Evolutionary conservation across 2,888 invertebrate species (phyloP), one percentile per base, ranked within the genome.

Genomic region (Pseudococcus viburni): DNA sequence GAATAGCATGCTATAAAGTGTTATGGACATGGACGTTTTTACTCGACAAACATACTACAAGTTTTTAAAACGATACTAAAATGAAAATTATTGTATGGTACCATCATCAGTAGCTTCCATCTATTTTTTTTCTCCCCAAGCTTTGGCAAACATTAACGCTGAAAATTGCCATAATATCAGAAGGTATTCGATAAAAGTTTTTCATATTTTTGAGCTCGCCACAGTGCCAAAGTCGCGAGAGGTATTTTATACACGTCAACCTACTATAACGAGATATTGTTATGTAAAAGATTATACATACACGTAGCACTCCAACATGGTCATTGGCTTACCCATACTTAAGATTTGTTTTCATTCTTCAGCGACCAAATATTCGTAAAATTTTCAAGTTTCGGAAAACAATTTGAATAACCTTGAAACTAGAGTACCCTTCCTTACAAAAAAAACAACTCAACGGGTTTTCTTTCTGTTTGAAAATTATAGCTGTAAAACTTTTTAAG

Each of bases 11-110:
- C 73, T 33, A 73, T 73, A 73, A 73, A 73, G 73, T 73, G 33
- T 73, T 73, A 73, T 73, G 73, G 73, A 73, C 73, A 73, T 17
- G 39, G 73, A 33, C 17, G 73, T 33, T 73, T 73, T 33, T 73
- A 73, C 73, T 73, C 73, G 73, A 73, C 73, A 73, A 73, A 73
- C 73, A 73, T 73, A 33, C 33, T 73, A 73, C 73, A 73, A 73
- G 73, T 73, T 73, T 73, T 73, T 73, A 73, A 73, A 73, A 73
- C 73, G 73, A 73, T 73, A 73, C 73, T 73, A 73, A 73, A 73
- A 73, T 73, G 73, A 73, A 73, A 73, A 73, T 73, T 73, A 73
- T 73, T 73, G 33, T 73, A 33, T 33, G 33, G 17, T 73, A 33
- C 33, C 33, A 73, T 42, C 42, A 9, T 42, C 42, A 9, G 73